Conservation (phyloP, 2,797 vertebrate genomes). For the Spinus olivaceus region DNA sequence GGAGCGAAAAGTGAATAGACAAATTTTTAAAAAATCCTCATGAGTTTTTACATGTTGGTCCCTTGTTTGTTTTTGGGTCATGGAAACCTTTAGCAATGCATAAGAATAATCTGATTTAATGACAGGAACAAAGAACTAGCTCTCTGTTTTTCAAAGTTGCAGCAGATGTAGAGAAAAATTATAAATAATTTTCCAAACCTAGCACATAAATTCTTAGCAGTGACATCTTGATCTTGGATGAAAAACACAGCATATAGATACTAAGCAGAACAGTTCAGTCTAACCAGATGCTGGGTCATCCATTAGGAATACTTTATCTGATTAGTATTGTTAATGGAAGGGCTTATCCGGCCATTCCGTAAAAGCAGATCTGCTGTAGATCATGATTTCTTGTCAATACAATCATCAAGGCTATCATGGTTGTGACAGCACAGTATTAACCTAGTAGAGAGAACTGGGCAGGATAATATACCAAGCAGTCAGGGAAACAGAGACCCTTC, state of each 20-base stretch:
- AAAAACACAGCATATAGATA: neutral
- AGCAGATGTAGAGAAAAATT: slow-evolving; percentile 12
- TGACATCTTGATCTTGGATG: neutral
- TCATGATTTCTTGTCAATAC: slow-evolving; percentile 61
- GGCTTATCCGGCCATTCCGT: slow-evolving; percentile 22
- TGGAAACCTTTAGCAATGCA: neutral
- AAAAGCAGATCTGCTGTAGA: slow-evolving; percentile 49
- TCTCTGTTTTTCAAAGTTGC: neutral
- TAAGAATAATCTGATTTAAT: neutral
- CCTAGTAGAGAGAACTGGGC: neutral
- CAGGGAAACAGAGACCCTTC: neutral
- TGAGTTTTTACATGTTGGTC: neutral
- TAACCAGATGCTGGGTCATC: slow-evolving; percentile 41
- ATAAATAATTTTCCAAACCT: neutral
- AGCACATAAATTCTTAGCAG: slow-evolving; percentile 3
- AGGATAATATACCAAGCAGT: slow-evolving; percentile 9
- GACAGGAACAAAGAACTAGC: neutral
- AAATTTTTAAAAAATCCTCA: neutral
- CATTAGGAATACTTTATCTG: slow-evolving; percentile 63
- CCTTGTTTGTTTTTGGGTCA: neutral
- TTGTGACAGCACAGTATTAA: slow-evolving; percentile 34
- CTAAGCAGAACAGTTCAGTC: neutral
- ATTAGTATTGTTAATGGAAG: slow-evolving; percentile 70
- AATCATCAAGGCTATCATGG: slow-evolving; percentile 4
- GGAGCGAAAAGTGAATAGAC: neutral